phyloP scores from a whole-genome alignment of 35 echinoderm and acorn worm genomes.

The Eucidaris tribuloides region DNA sequence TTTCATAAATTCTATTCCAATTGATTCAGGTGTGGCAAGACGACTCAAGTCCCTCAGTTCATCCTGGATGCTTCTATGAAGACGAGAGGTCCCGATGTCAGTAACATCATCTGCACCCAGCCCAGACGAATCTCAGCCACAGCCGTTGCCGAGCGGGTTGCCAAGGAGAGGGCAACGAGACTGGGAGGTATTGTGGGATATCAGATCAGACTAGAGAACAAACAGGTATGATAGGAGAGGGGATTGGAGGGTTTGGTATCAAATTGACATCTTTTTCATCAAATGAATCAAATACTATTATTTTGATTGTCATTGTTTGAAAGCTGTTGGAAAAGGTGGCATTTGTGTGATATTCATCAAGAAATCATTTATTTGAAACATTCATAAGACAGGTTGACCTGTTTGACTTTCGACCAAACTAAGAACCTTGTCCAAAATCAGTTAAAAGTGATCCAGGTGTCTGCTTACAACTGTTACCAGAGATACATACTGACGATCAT shows the following conservation, averaged over 20 bases:
- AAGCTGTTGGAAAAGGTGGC: too few species aligned
- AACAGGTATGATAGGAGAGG: slow-evolving; percentile 13
- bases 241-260: too few species aligned
- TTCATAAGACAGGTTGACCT: too few species aligned
- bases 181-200: slow-evolving; percentile 70
- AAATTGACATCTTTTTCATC: neutral
- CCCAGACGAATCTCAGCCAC: slow-evolving; percentile 88
- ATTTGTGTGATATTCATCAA: too few species aligned
- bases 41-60: slow-evolving; percentile 94
- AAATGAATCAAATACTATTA: too few species aligned
- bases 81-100: neutral
- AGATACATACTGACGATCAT: too few species aligned
- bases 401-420: too few species aligned
- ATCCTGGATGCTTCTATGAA: slow-evolving; percentile 61
- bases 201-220: slow-evolving; percentile 56
- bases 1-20: too few species aligned
- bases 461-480: too few species aligned
- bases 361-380: neutral
- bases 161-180: slow-evolving; percentile 60
- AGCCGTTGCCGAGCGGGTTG: slow-evolving; percentile 77
- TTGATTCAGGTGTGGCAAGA: slow-evolving; percentile 74
- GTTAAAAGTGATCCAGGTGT: too few species aligned
- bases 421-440: too few species aligned
- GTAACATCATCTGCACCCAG: slow-evolving; percentile 88
- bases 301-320: too few species aligned